Evolutionary conservation across 1,140 invertebrate genomes (phyloP), one percentile per base, ranked within the genome.

Genomic region (Drosophila tani): DNA sequence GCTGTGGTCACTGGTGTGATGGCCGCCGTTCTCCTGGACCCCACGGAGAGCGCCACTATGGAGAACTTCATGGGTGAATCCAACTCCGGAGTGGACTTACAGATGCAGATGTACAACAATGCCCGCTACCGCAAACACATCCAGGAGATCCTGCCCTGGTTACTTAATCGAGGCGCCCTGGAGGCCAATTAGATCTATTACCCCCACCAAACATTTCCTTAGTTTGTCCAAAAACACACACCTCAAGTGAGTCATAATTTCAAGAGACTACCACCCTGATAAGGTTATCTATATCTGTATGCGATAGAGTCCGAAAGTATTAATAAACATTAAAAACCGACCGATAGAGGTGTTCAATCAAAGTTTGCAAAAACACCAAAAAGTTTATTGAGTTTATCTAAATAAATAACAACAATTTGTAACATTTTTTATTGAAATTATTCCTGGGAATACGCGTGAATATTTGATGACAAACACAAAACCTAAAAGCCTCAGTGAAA

Each of bases 121-220:
- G 38, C 56, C 4, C 38, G 63, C 2, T 65, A 14, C 63, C 63
- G 63, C 15, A 65, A 65, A 17, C 63, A 65, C 19, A 62, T 65
- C 3, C 38, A 43, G 15, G 56, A 4, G 4, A 8, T 65, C 2
- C 3, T 65, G 56, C 63, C 63, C 1, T 65, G 63, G 63, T 19
- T 65, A 14, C 19, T 65, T 0, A 65, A 65, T 43, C 63, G 63
- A 14, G 63, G 63, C 38, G 24, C 38, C 7, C 17, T 73, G 24
- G 69, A 73, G 17, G 14, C 49, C 17, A 53, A 55, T 32, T 68
- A 79, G 71, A 17, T 12, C 17, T 15, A 19, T 19, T 35, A 24
- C 24, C 7, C 9, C 3, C 7, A 9, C 1, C 11, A 51, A 32
- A 46, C n/a, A 46, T 15, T 27, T 9, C 2, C 4, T 8, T 0